Evolutionary conservation across 1,140 invertebrate genomes (phyloP).

Genomic region (Drosophila athabasca): DNA sequence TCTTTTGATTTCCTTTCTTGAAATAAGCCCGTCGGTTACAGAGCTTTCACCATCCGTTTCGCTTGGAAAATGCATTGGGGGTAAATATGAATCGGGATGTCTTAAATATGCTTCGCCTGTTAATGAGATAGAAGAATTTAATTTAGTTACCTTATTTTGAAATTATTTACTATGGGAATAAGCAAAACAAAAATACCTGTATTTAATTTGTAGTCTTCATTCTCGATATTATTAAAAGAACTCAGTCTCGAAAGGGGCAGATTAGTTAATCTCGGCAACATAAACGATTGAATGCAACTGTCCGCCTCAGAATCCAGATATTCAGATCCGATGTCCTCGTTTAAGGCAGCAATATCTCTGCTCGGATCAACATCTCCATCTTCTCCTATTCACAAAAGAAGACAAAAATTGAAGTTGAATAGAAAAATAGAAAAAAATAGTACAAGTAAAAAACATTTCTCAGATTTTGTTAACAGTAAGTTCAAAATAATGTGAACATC

Average conservation of each 20-base stretch:
- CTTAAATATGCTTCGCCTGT: constrained; percentile 89
- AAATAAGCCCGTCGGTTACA: constrained; percentile 69
- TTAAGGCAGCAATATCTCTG: constrained; percentile 88
- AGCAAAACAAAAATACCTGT: constrained; percentile 82
- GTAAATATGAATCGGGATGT: constrained; percentile 93
- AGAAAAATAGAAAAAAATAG: no score
- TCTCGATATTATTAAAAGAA: constrained; percentile 87
- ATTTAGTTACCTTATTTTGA: no score
- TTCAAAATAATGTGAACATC: no score
- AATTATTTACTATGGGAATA: neutral
- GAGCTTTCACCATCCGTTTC: constrained; percentile 87
- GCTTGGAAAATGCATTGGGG: constrained; percentile 89
- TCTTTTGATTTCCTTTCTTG: constrained; percentile 51
- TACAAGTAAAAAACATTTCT: no score
- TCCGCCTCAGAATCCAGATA: constrained; percentile 88
- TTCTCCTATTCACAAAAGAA: constrained; percentile 50
- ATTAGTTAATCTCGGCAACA: constrained; percentile 84
- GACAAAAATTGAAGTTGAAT: neutral
- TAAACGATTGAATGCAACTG: constrained; percentile 86
- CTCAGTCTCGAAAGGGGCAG: constrained; percentile 86
- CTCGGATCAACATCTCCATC: constrained; percentile 85
- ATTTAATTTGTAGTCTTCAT: constrained; percentile 86
- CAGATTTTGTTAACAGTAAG: no score
- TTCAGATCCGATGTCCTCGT: constrained; percentile 90
- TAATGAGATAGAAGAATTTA: constrained; percentile 3